These are phyloP conservation scores for Ciona savignyi DNA, from an alignment of 23 tunicate species.

Conservation along the genomic window DNA sequence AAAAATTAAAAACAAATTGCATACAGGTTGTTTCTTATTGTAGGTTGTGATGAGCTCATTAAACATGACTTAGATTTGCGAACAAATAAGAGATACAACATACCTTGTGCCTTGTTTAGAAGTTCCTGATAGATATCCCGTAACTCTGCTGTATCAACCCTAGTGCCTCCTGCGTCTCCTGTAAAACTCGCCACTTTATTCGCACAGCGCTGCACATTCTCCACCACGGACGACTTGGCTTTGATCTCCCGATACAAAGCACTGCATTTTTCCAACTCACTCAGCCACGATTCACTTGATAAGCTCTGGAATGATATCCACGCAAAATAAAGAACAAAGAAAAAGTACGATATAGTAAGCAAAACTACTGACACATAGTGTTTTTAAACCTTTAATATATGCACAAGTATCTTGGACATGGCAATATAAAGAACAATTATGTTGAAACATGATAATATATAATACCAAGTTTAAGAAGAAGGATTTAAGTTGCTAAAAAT, in stretches of 20 bases:
- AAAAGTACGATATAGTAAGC: neutral
- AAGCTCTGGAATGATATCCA: neutral
- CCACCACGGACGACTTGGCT: constrained; percentile 23
- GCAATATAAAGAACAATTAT: no score
- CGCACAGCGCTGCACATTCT: constrained; percentile 48
- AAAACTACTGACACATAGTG: neutral
- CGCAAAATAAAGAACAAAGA: neutral
- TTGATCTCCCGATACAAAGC: constrained; percentile 55
- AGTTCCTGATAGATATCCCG: constrained; percentile 56
- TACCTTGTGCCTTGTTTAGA: constrained; percentile 69
- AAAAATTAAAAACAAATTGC: no score
- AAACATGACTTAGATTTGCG: neutral
- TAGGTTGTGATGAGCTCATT: neutral
- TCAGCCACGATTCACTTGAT: constrained; percentile 17
- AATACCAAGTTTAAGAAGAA: no score
- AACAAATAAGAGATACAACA: neutral
- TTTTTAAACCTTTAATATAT: neutral
- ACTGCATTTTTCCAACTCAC: constrained; percentile 51
- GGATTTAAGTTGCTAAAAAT: no score
- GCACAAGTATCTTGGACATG: no score
- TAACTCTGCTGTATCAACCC: constrained; percentile 76
- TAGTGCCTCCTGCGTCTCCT: constrained; percentile 76
- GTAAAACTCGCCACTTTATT: constrained; percentile 52
- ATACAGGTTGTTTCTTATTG: neutral
- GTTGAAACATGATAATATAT: no score